Evolutionary conservation across 2,113 vertebrate genomes (phyloP).

Genomic region (Dipodomys spectabilis): DNA sequence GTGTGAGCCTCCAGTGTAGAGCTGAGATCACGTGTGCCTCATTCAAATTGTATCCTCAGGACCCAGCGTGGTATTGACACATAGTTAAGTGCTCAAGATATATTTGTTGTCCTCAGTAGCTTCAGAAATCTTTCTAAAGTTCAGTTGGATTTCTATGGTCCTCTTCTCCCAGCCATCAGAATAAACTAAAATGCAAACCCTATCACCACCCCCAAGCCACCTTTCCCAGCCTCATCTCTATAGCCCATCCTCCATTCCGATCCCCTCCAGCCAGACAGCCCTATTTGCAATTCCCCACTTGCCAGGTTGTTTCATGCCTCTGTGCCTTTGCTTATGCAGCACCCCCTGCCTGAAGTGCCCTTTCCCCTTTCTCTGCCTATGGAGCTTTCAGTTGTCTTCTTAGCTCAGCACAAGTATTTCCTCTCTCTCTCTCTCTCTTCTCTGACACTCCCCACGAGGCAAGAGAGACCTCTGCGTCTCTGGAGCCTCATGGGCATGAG

Average conservation of each 20-base stretch:
- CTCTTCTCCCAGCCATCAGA: background rate
- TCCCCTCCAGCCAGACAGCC: background rate
- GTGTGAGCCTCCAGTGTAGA: background rate
- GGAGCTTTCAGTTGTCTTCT: constrained; percentile 55
- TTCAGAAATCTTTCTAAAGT: constrained; percentile 40
- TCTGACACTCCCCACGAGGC: background rate
- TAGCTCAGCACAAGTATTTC: constrained; percentile 27
- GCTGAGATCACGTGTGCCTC: background rate
- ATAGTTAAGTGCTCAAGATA: background rate
- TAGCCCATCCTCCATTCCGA: background rate
- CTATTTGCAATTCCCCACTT: constrained; percentile 48
- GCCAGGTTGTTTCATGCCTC: constrained; percentile 67
- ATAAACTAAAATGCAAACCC: constrained; percentile 24
- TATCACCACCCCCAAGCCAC: too few species aligned
- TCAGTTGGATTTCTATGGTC: background rate
- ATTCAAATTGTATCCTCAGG: constrained; percentile 2
- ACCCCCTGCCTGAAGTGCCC: background rate
- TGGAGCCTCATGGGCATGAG: too few species aligned
- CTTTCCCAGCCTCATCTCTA: background rate
- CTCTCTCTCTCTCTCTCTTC: background rate
- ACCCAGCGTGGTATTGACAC: background rate
- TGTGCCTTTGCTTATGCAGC: background rate
- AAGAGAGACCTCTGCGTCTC: background rate
- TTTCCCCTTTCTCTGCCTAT: constrained; percentile 56
- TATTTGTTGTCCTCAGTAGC: background rate